A percentile compares a stretch with the other conserved stretches of the same genome.
Conservation (phyloP, 23 tunicate species). For the Trididemnum miniatum region DNA sequence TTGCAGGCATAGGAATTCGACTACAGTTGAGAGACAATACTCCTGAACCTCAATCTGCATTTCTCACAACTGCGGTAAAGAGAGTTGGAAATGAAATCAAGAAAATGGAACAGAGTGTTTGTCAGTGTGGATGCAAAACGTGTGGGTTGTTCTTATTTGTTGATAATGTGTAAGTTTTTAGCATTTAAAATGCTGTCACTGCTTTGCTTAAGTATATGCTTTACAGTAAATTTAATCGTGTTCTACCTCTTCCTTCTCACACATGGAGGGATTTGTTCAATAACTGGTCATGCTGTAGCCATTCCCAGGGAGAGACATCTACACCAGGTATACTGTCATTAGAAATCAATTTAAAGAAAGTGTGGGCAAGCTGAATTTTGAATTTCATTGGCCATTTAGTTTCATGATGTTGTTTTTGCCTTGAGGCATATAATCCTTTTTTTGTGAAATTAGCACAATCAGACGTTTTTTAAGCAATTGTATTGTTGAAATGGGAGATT, state of each 20-base stretch:
- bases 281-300: constrained; percentile 79
- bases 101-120: constrained; percentile 28
- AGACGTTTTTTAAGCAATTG: too few species aligned
- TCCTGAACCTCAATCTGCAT: constrained; percentile 26
- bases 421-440: too few species aligned
- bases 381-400: too few species aligned
- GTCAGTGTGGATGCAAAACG: constrained; percentile 76
- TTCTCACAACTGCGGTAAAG: constrained; percentile 49
- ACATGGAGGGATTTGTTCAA: constrained; percentile 70
- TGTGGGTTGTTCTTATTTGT: constrained; percentile 69
- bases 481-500: too few species aligned
- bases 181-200: background rate
- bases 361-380: too few species aligned
- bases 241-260: constrained; percentile 73
- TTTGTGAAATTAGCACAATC: too few species aligned
- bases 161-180: constrained; percentile 67
- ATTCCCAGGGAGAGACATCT: constrained; percentile 29
- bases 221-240: constrained; percentile 70
- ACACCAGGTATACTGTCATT: constrained; percentile 54
- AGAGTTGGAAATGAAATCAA: constrained; percentile 38
- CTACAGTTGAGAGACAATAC: constrained; percentile 44
- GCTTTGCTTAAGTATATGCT: background rate
- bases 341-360: too few species aligned
- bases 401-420: too few species aligned
- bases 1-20: constrained; percentile 55